Base-by-base conservation (phyloP, 2,797 vertebrate genomes). In the Coreius guichenoti region DNA sequence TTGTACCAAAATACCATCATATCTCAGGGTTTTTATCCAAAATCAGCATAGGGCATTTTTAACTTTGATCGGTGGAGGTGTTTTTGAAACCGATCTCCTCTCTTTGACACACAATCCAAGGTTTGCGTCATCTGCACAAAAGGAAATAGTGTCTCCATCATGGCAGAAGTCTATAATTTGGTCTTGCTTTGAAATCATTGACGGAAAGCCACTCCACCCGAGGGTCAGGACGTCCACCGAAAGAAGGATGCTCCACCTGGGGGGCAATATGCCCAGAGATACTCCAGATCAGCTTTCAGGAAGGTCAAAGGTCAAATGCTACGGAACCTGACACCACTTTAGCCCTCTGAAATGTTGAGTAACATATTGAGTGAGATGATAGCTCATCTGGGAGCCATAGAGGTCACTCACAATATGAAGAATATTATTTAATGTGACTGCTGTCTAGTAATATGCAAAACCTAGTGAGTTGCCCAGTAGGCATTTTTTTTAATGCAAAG, bases 261-360 rank as follows among this genome's bases (percentile, higher is more conserved):
- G 90, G 86, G 70, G 82, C 78, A 81, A 86, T 84, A 82, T 86
- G 90, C 85, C 78, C 61, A 88, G 86, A 75, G 86, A 74, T 81
- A 85, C 75, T 61, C 83, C 29, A 67, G 89, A 85, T 90, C 85
- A 67, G 86, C 86, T 91, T 89, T 89, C 85, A 87, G 63, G 85
- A 91, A 84, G 90, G 90, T 91, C 90, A 88, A 31, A 84, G 91
- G 91, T 93, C 92, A 94, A 93, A 86, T 91, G 91, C 91, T 86
- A 89, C 75, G 76, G 89, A 92, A 93, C 83, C 78, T 80, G 89
- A 91, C 85, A 91, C 85, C 82, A 88, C 91, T 88, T 85, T 78
- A 87, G 79, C 86, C 58, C 86, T 87, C 90, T 86, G 83, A 88
- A 88, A 87, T 88, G 90, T 86, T 89, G 90, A 90, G 86, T 85